Percentiles rank a stretch among this genome's conserved stretches.
phyloP scores from a whole-genome alignment of 2,797 vertebrate genomes.

The Phrynocephalus forsythii region DNA sequence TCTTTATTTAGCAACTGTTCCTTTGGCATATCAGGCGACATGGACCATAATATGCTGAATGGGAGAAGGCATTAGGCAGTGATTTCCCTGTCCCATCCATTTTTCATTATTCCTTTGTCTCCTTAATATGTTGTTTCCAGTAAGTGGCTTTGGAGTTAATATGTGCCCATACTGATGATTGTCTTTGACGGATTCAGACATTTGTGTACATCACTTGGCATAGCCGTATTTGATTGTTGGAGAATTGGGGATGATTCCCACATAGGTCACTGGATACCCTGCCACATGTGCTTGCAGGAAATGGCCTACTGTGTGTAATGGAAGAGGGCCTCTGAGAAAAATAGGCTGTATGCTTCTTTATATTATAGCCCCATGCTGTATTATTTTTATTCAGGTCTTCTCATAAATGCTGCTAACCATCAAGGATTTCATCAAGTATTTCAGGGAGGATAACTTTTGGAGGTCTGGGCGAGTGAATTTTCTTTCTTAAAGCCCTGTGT shows the following conservation, averaged over 20 bases:
- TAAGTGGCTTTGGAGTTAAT: neutral
- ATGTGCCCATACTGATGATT: neutral
- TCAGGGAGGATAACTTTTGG: too few relatives aligned
- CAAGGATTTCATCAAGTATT: too few relatives aligned
- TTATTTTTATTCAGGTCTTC: neutral
- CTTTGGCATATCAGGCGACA: slow-evolving; percentile 3
- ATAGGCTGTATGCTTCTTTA: neutral
- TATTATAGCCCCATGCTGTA: neutral
- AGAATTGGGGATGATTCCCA: too few relatives aligned
- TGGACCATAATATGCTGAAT: slow-evolving; percentile 3
- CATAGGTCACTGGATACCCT: too few relatives aligned
- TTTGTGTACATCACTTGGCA: neutral
- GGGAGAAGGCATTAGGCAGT: neutral
- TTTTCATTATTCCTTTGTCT: too few relatives aligned
- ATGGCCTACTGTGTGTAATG: neutral
- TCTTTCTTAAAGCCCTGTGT: too few relatives aligned
- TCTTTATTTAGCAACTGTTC: slow-evolving; percentile 40
- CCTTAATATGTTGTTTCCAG: neutral
- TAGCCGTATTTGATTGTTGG: neutral
- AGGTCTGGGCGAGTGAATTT: too few relatives aligned
- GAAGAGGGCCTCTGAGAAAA: neutral
- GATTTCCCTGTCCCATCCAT: neutral
- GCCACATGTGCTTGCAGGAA: too few relatives aligned
- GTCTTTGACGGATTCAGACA: neutral
- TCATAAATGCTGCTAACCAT: neutral